Evolutionary conservation across 2,113 vertebrate species (phyloP), one percentile per base, ranked within the genome.

Genomic region (Jacana jacana): DNA sequence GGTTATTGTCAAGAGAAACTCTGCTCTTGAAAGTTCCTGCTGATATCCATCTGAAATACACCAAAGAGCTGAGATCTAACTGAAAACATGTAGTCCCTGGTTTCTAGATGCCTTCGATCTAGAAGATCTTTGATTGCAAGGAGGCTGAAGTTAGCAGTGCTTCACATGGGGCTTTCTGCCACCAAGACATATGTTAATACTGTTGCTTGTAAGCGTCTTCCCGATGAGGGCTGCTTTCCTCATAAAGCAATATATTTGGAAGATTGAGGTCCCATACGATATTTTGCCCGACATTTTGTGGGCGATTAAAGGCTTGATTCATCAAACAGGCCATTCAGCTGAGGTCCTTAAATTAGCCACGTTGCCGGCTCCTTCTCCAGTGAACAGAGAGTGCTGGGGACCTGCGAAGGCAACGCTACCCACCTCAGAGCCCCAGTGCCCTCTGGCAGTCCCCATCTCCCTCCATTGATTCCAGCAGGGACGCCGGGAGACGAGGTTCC

Each of bases 391-490:
- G 76, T 0, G 1, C 0, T 68, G 73, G 86, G 86, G 81, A 82
- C 52, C 85, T 30, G 42, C 6, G 78, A 68, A 51, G 78, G 80
- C 60, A 39, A 55, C 4, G 30, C 61, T 60, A 40, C 83, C 86
- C 86, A 68, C 17, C 69, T 71, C 90, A 37, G 90, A 79, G 40
- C 46, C 76, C 17, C 64, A 15, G 60, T 75, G 83, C 80, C 91
- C 83, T 60, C 68, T 89, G 88, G 77, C 83, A 94, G 37, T 44
- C 48, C 72, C 76, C 72, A 44, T 75, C 46, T 92, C 60, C 70
- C 76, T 70, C 76, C 88, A n/a, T 15, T 11, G 51, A 24, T 48
- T 84, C 49, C 77, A 95, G 83, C 79, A 88, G 90, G 76, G 93
- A 54, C 0, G 0, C 23, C 0, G 31, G 64, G 92, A 94, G 92